Evolutionary conservation across 2,888 invertebrate species (phyloP), one percentile per base, ranked within the genome.

Genomic region (Ornithoptera alexandrae): DNA sequence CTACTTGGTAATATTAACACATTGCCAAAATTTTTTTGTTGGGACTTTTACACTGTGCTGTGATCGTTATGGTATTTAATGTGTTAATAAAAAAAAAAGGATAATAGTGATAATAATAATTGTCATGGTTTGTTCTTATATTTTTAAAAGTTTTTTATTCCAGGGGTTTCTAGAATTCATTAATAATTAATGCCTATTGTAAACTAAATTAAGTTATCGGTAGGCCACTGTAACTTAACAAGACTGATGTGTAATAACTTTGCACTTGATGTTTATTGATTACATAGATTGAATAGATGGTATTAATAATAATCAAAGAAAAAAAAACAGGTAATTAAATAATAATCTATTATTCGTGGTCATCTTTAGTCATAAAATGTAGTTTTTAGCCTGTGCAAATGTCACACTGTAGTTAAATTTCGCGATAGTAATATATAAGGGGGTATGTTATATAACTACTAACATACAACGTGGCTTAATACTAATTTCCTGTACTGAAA

Each of bases 401-500:
- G 42, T 30, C 30, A 18, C 50, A 20, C 10, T 65, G 61, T 36
- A 57, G 56, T 57, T 17, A 15, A 8, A 18, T 57, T 42, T 17
- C 20, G 62, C 53, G 20, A 57, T 56, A 36, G 64, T 59, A 46
- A 61, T 53, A 17, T 46, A 50, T 50, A 22, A 57, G 67, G 73
- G 78, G 79, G 80, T 79, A 81, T 84, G 84, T 84, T 80, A 76
- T 83, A 84, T 87, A 88, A 79, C 89, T 90, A 90, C 84, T 78
- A 82, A 89, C 85, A 84, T 88, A 86, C 81, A 85, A 84, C 85
- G 87, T 87, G 88, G 79, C 84, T 86, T 84, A 85, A 73, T 74
- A 77, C 89, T 92, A 92, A 89, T 86, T 92, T 91, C 92, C 92
- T 92, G 92, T 92, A 92, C 90, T 90, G 91, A 87, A 87, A 91